These are phyloP conservation scores for Magallana nippona DNA, from an alignment of 2,888 invertebrate genomes.

Conservation along the genomic window DNA sequence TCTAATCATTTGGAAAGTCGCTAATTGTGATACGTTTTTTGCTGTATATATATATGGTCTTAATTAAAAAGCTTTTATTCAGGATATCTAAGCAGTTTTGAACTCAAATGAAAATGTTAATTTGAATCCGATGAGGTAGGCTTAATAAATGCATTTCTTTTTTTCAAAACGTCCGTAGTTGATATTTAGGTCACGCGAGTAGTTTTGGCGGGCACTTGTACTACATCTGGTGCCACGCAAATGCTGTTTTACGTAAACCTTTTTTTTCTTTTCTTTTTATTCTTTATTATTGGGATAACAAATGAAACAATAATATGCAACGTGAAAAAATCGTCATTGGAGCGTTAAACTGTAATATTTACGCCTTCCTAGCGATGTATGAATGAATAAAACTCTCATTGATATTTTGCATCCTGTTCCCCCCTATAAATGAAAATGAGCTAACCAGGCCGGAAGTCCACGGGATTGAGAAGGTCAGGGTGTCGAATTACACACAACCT, in stretches of 20 bases:
- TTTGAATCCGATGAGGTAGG: too few relatives aligned
- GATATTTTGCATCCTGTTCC: conserved; percentile 43
- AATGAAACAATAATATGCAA: conserved; percentile 4
- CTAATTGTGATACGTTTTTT: not conserved
- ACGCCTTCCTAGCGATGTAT: conserved; percentile 23
- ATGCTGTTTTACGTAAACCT: not conserved
- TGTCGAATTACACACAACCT: conserved; percentile 45
- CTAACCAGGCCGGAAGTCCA: conserved; percentile 46
- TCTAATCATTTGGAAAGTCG: conserved; percentile 21
- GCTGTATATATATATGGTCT: too few relatives aligned
- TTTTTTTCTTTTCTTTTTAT: not conserved
- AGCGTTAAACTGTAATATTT: conserved; percentile 30
- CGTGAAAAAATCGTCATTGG: conserved; percentile 11
- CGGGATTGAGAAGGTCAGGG: conserved; percentile 45
- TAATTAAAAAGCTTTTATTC: too few relatives aligned
- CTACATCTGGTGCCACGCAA: not conserved
- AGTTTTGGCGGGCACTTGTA: conserved; percentile 11
- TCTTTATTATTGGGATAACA: not conserved
- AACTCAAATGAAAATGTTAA: too few relatives aligned
- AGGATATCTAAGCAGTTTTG: too few relatives aligned
- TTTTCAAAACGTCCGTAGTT: too few relatives aligned
- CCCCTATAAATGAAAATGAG: conserved; percentile 47
- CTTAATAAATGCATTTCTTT: too few relatives aligned
- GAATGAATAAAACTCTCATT: conserved; percentile 40
- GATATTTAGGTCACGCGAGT: conserved; percentile 23